A percentile compares a stretch with the other conserved stretches of the same genome.
phyloP scores from a whole-genome alignment of 1,140 invertebrate genomes.

The Ceratoteleas bidentatus region DNA sequence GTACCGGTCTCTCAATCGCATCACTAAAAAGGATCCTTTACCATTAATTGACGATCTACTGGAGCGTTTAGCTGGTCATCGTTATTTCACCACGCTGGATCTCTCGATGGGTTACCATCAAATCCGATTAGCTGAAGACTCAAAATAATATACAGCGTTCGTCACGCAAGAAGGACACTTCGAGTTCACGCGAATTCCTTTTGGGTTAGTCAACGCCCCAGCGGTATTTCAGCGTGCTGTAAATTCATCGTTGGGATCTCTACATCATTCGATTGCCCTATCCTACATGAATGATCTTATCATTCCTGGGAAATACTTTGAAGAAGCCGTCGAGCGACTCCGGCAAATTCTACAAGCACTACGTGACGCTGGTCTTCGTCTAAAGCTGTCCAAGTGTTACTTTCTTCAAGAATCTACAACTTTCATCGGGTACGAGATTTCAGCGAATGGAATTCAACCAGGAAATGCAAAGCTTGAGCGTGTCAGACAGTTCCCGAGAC shows the following conservation, averaged over 20 bases:
- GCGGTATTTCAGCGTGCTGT: constrained; percentile 16
- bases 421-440: constrained; percentile 65
- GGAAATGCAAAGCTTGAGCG: constrained; percentile 58
- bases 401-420: constrained; percentile 52
- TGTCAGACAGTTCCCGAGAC: constrained; percentile 26
- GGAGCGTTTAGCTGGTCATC: neutral
- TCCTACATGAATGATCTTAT: no score
- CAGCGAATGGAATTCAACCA: constrained; percentile 59
- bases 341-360: constrained; percentile 16
- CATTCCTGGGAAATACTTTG: no score
- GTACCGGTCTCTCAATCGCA: neutral
- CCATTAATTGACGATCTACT: constrained; percentile 9
- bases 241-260: no score
- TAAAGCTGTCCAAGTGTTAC: constrained; percentile 55
- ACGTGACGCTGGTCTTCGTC: constrained; percentile 28
- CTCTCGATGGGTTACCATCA: constrained; percentile 4
- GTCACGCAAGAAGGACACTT: constrained; percentile 48
- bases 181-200: constrained; percentile 41
- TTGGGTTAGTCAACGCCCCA: constrained; percentile 52
- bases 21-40: constrained; percentile 12
- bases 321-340: no score
- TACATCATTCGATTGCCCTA: no score
- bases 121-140: no score
- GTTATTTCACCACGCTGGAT: constrained; percentile 1
- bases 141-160: constrained; percentile 57